Conservation (phyloP, 2,888 invertebrate species). For the Galerucella nymphaeae region DNA sequence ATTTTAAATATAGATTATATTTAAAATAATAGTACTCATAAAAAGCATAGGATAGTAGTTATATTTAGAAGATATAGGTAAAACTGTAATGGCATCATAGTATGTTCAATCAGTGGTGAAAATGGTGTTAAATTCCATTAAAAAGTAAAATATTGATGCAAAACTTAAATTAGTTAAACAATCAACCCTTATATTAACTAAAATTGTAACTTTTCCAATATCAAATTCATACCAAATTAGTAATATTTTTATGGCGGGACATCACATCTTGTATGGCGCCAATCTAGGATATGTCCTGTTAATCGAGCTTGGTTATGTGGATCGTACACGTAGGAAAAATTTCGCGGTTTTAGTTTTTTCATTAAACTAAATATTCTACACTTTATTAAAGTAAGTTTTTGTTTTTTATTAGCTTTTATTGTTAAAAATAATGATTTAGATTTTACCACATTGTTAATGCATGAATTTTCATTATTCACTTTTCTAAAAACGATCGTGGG, state of each 20-base stretch:
- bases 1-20: neutral
- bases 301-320: conserved; percentile 53
- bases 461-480: neutral
- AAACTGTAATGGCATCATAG: conserved; percentile 4
- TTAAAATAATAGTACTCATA: neutral
- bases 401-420: neutral
- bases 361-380: conserved; percentile 14
- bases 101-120: neutral
- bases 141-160: neutral
- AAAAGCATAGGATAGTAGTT: neutral
- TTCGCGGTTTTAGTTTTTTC: conserved; percentile 33
- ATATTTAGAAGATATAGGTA: neutral
- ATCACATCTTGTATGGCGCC: conserved; percentile 49
- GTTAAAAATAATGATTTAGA: neutral
- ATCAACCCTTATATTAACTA: neutral
- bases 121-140: conserved; percentile 10
- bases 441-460: conserved; percentile 4
- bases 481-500: neutral
- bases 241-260: conserved; percentile 51
- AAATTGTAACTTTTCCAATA: neutral
- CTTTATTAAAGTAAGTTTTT: conserved; percentile 1
- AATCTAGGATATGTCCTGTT: conserved; percentile 49
- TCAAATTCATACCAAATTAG: conserved; percentile 19
- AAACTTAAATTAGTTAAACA: neutral
- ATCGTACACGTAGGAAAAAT: conserved; percentile 52